Evolutionary conservation across 92 coral and sea anemone genomes (phyloP).

Genomic region (Virgularia gustaviana): DNA sequence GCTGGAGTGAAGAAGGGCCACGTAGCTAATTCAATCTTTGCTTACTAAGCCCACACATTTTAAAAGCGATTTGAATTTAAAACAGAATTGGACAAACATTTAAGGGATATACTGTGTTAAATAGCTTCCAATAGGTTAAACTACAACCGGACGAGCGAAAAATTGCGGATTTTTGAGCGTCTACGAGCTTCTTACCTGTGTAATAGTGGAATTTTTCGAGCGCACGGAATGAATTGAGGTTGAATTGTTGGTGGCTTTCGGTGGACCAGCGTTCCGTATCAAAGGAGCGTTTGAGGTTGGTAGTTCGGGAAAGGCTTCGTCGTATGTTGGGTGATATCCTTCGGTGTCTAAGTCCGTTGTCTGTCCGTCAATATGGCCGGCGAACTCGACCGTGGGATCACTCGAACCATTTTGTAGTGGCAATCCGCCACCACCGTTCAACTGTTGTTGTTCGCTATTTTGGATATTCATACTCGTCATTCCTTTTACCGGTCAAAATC

Average conservation of each 20-base stretch:
- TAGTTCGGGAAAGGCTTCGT: constrained; percentile 95
- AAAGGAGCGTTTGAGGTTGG: constrained; percentile 75
- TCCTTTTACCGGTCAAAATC: constrained; percentile 99
- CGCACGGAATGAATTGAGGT: constrained; percentile 68
- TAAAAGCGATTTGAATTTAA: not conserved
- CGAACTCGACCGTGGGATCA: constrained; percentile 37
- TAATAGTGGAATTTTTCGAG: constrained; percentile 72
- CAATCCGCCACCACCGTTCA: constrained; percentile 37
- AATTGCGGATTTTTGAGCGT: not conserved
- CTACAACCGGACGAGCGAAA: not conserved
- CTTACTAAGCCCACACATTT: not conserved
- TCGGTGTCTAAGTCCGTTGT: constrained; percentile 59
- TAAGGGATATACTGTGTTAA: no score
- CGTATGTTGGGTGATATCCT: constrained; percentile 96
- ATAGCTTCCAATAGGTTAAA: no score
- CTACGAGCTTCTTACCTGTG: constrained; percentile 63
- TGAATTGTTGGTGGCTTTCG: constrained; percentile 46
- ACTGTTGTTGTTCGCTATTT: constrained; percentile 3
- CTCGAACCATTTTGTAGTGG: constrained; percentile 42
- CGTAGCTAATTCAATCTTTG: not conserved
- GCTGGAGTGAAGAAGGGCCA: no score
- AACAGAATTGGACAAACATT: not conserved
- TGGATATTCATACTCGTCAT: constrained; percentile 45
- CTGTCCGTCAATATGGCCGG: constrained; percentile 55
- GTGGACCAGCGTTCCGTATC: constrained; percentile 48